phyloP scores from a whole-genome alignment of 2,113 vertebrate species.

The Ammodytes dubius region DNA sequence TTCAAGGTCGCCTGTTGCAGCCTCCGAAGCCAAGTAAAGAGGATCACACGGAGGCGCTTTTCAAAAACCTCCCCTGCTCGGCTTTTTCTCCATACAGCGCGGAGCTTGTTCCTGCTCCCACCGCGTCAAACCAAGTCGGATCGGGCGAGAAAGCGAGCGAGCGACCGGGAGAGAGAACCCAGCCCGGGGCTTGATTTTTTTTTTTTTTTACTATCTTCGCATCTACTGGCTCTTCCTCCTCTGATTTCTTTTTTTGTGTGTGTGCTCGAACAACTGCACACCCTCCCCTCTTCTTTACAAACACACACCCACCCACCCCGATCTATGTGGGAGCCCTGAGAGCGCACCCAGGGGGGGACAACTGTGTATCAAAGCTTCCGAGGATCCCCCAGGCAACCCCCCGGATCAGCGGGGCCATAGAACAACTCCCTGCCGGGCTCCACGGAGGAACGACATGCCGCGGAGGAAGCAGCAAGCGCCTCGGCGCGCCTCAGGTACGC shows the following conservation, averaged over 20 bases:
- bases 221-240: constrained; percentile 63
- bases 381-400: constrained; percentile 84
- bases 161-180: constrained; percentile 55
- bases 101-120: constrained; percentile 57
- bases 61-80: constrained; percentile 45
- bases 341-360: constrained; percentile 80
- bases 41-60: constrained; percentile 77
- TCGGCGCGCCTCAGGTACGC: constrained; percentile 96
- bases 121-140: constrained; percentile 74
- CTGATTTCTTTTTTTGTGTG: constrained; percentile 40
- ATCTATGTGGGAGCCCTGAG: constrained; percentile 83
- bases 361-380: constrained; percentile 85
- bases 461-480: constrained; percentile 99
- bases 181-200: constrained; percentile 45
- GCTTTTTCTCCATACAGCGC: constrained; percentile 37
- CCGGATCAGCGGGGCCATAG: constrained; percentile 87
- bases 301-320: constrained; percentile 56
- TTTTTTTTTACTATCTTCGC: constrained; percentile 48
- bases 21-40: constrained; percentile 84
- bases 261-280: constrained; percentile 74
- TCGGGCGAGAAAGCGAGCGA: constrained; percentile 56
- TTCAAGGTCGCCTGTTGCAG: constrained; percentile 95
- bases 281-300: constrained; percentile 11
- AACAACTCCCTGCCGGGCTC: constrained; percentile 83
- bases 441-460: constrained; percentile 89